Conservation (phyloP, 92 coral and sea anemone species). For the Paragorgia papillata region DNA sequence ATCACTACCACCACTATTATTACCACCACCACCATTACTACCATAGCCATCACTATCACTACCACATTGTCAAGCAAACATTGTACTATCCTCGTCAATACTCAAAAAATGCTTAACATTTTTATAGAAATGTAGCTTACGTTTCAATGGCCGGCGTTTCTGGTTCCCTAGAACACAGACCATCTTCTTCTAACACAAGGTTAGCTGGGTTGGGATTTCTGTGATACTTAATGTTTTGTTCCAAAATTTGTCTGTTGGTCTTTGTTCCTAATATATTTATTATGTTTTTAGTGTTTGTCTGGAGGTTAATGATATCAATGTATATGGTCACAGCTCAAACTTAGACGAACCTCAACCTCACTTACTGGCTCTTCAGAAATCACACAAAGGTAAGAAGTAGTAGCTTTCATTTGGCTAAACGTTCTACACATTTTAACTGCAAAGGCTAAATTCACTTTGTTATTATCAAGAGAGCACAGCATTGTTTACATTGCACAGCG, state of each 20-base stretch:
- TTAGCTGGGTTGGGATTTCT: not conserved
- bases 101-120: not conserved
- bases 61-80: too few relatives aligned
- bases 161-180: conserved; percentile 35
- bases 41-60: not conserved
- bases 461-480: too few relatives aligned
- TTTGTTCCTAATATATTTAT: not conserved
- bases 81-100: too few relatives aligned
- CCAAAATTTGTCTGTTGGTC: not conserved
- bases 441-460: not conserved
- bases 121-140: conserved; percentile 23
- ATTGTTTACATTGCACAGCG: too few relatives aligned
- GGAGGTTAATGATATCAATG: conserved; percentile 25
- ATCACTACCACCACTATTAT: too few relatives aligned
- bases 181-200: conserved; percentile 42
- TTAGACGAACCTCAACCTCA: conserved; percentile 27
- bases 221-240: not conserved
- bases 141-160: conserved; percentile 34
- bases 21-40: not conserved
- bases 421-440: not conserved
- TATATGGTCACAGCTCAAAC: conserved; percentile 31
- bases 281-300: conserved; percentile 5
- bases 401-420: not conserved
- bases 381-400: conserved; percentile 11
- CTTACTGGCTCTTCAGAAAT: conserved; percentile 9